Conservation (phyloP, 1,140 invertebrate genomes). For the Saxidomus purpurata region DNA sequence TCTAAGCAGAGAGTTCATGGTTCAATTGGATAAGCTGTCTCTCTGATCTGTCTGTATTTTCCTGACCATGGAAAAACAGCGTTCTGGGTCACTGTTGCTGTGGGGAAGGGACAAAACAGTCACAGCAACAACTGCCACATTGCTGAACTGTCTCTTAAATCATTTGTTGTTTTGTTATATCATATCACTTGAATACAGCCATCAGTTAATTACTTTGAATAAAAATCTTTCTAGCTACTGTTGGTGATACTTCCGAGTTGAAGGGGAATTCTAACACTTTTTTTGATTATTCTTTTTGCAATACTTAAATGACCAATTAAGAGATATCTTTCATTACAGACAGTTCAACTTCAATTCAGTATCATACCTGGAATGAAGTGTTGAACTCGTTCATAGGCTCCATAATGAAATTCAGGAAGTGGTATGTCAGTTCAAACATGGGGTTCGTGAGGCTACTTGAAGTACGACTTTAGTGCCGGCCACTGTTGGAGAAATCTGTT, state of each 20-base stretch:
- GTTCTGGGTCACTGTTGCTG: conserved; percentile 37
- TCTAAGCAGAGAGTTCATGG: not conserved
- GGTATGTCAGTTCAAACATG: conserved; percentile 17
- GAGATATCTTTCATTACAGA: too few relatives aligned
- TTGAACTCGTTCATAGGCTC: conserved; percentile 63
- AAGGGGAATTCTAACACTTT: too few relatives aligned
- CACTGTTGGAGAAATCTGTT: conserved; percentile 62
- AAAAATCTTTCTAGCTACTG: too few relatives aligned
- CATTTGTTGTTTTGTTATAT: too few relatives aligned
- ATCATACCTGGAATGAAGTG: conserved; percentile 45
- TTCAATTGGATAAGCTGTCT: not conserved
- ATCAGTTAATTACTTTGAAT: too few relatives aligned
- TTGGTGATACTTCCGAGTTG: too few relatives aligned
- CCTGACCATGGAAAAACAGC: conserved; percentile 25
- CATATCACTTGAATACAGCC: too few relatives aligned
- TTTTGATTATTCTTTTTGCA: too few relatives aligned
- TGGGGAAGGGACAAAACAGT: not conserved
- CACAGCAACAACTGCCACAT: not conserved
- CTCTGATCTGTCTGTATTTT: conserved; percentile 35
- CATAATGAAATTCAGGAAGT: conserved; percentile 49
- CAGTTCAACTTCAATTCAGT: too few relatives aligned
- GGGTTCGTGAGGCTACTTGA: conserved; percentile 31
- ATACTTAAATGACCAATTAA: too few relatives aligned
- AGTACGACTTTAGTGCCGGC: conserved; percentile 49
- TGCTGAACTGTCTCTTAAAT: not conserved